Evolutionary conservation across 2,797 vertebrate species (phyloP).

Genomic region (Etheostoma nigrum): DNA sequence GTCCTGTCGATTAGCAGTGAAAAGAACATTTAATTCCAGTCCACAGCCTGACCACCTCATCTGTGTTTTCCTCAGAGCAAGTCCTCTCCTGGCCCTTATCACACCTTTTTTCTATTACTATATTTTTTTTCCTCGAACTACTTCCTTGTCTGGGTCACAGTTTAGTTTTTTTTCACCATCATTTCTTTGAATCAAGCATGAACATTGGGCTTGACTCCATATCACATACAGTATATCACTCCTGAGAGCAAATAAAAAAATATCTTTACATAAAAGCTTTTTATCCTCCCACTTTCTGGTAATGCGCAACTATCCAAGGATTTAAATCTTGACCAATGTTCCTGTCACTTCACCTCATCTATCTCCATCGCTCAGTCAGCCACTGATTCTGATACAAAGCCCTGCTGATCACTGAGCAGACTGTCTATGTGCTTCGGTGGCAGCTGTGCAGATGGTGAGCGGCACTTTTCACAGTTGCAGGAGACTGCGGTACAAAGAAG

Average conservation of each 20-base stretch:
- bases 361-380: slow-evolving; percentile 48
- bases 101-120: slow-evolving; percentile 23
- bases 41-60: slow-evolving; percentile 48
- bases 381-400: slow-evolving; percentile 41
- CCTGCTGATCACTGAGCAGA: slow-evolving; percentile 47
- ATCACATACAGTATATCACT: background rate
- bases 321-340: slow-evolving; percentile 17
- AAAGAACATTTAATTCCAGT: slow-evolving; percentile 65
- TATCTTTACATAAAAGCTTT: background rate
- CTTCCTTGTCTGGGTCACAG: slow-evolving; percentile 21
- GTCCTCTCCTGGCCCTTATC: slow-evolving; percentile 42
- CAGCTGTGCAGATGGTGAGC: slow-evolving; percentile 63
- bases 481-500: slow-evolving; percentile 49
- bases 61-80: slow-evolving; percentile 43
- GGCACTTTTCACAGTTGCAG: slow-evolving; percentile 42
- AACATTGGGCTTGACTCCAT: background rate
- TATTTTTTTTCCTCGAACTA: slow-evolving; percentile 1
- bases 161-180: slow-evolving; percentile 1
- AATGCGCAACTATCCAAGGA: slow-evolving; percentile 7
- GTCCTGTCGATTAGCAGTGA: slow-evolving; percentile 49
- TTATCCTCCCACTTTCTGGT: background rate
- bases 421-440: slow-evolving; percentile 40
- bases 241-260: background rate
- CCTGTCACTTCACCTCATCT: slow-evolving; percentile 42
- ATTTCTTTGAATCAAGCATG: slow-evolving; percentile 3